Evolutionary conservation across 2,888 invertebrate species (phyloP), one percentile per base, ranked within the genome.

Genomic region (Bombylius major): DNA sequence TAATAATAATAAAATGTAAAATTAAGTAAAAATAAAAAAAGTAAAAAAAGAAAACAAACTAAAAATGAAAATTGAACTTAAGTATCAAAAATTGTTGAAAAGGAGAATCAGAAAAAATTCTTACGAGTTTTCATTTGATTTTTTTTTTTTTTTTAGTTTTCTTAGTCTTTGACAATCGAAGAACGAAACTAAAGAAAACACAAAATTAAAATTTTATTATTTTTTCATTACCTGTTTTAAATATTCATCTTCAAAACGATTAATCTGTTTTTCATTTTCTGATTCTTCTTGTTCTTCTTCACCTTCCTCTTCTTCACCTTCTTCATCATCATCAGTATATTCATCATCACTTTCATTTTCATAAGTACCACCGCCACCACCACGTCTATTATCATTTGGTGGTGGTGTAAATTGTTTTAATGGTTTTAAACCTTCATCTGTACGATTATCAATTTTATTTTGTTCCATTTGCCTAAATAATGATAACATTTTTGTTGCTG

Each of bases 401-500:
- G 93, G 93, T 3, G 93, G 93, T 0, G 93, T 93, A 73, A 93
- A 93, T 57, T 90, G 78, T 71, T 92, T 93, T 59, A 93, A 72
- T 0, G 93, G 92, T 68, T 89, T 89, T 0, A 85, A 89, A 12
- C 87, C 82, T 5, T 57, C 57, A 5, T 50, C 12, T 4, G 56
- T 59, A 14, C 51, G 77, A 14, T 81, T 71, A 14, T 77, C 78
- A 13, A 77, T 75, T 59, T 79, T 76, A 57, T 82, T 80, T 65
- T 86, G 84, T 75, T 94, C 94, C 80, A 95, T 82, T 76, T 91
- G 87, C 2, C 92, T 80, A 80, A 95, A 95, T 64, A 92, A 88
- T 65, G 80, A 82, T 62, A 94, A 80, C 87, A 95, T 93, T 67
- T 88, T 83, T 48, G 86, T 84, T 13, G 94, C 87, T 1, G 91